These are phyloP conservation scores for Megatriorchis doriae DNA, from an alignment of 2,113 vertebrate genomes.

Conservation along the genomic window DNA sequence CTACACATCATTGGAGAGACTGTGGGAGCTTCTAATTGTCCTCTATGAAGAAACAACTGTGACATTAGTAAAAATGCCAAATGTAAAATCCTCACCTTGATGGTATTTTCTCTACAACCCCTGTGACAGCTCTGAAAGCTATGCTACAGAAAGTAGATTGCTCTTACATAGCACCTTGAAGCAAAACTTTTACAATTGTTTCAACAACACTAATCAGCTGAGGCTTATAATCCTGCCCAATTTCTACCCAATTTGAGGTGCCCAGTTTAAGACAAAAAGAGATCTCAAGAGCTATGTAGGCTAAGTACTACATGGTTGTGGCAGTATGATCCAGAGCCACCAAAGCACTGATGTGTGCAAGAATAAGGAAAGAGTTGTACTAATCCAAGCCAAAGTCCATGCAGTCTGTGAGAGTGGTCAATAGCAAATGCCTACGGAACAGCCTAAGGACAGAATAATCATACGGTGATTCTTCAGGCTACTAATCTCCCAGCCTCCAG, in stretches of 20 bases:
- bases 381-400: background rate
- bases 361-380: background rate
- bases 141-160: background rate
- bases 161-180: background rate
- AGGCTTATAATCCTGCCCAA: background rate
- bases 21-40: background rate
- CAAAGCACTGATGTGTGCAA: background rate
- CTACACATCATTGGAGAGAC: background rate
- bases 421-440: background rate
- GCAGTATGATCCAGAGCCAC: background rate
- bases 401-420: background rate
- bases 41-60: background rate
- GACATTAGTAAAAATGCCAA: background rate
- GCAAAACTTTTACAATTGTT: background rate
- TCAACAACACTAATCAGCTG: background rate
- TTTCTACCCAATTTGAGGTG: background rate
- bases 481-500: background rate
- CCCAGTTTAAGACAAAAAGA: background rate
- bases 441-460: background rate
- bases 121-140: background rate
- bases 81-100: background rate
- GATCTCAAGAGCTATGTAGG: background rate
- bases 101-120: background rate
- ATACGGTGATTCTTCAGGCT: background rate
- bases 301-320: background rate